A percentile compares a stretch with the other conserved stretches of the same genome.
Evolutionary conservation across 2,113 vertebrate genomes (phyloP).

Genomic region (Halichoerus grypus): DNA sequence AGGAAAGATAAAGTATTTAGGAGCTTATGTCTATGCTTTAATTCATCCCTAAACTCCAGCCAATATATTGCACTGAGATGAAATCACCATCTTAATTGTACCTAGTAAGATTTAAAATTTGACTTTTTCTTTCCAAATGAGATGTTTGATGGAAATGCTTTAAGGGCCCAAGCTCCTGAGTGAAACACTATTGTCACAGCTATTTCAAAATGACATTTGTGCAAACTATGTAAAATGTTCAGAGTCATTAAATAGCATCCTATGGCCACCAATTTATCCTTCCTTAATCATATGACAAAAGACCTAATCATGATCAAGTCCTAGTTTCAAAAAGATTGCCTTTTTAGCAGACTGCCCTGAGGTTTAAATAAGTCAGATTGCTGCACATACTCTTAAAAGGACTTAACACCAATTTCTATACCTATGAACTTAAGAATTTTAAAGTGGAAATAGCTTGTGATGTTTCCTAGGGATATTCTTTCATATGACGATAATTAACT

Average conservation of each 20-base stretch:
- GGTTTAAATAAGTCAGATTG: background rate
- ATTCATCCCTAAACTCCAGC: background rate
- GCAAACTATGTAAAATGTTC: constrained; percentile 58
- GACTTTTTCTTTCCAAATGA: constrained; percentile 42
- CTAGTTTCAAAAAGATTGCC: background rate
- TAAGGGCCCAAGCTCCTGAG: background rate
- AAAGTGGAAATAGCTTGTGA: background rate
- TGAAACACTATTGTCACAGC: constrained; percentile 31
- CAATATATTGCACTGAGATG: constrained; percentile 18
- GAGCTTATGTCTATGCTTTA: background rate
- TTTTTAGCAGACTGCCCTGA: background rate
- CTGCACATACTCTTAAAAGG: background rate
- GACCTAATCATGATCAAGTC: constrained; percentile 24
- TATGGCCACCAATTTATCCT: constrained; percentile 54
- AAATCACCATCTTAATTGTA: constrained; percentile 55
- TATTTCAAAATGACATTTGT: constrained; percentile 65
- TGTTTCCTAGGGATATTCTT: background rate
- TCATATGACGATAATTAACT: background rate
- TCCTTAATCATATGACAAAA: constrained; percentile 40
- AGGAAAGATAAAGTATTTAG: background rate
- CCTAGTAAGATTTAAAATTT: constrained; percentile 51
- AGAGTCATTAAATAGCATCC: constrained; percentile 51
- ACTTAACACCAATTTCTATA: background rate
- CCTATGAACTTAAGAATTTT: background rate
- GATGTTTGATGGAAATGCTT: constrained; percentile 55